Base-by-base conservation (phyloP, 2,888 invertebrate species). In the Heliconius ismenius region DNA sequence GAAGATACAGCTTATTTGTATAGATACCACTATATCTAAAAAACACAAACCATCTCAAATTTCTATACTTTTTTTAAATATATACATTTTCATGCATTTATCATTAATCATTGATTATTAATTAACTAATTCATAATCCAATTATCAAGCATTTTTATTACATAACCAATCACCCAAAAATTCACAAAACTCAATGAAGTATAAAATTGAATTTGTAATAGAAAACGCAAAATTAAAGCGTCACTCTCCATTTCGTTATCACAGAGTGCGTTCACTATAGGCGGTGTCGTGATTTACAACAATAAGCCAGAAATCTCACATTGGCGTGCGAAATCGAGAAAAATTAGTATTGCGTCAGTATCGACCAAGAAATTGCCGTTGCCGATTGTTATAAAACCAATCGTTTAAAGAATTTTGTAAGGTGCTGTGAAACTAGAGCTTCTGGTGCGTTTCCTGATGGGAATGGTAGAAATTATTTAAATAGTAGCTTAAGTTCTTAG, bases 261-360 rank as follows among this genome's bases (percentile, higher is more conserved):
- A 82, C 80, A 81, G 84, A 86, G 84, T 84, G 82, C 83, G 83
- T 84, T 83, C 84, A 81, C 78, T 85, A 81, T 84, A 81, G 83
- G 83, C 81, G 84, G 82, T 89, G 85, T 87, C 91, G 91, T 92
- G 92, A 90, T 90, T 86, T 86, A 84, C 82, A 89, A 91, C 92
- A 92, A 92, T 92, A 90, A 91, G 83, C 82, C 81, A 84, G 78
- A 80, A 82, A 87, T 87, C 87, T 90, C 89, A 87, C 89, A 91
- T 87, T 86, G 86, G 83, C 85, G 87, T 88, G 90, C 87, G 88
- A 90, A 92, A 92, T 90, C 86, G 87, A 85, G 84, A 87, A 90
- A 91, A 91, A 90, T 90, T 87, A 83, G 83, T 65, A 81, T 93
- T 92, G 87, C 92, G 86, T 90, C 90, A 93, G 84, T 81, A 81